Percentiles rank a stretch among this genome's conserved stretches.
Conservation (phyloP, 92 coral and sea anemone genomes). For the Phenganax marumi region DNA sequence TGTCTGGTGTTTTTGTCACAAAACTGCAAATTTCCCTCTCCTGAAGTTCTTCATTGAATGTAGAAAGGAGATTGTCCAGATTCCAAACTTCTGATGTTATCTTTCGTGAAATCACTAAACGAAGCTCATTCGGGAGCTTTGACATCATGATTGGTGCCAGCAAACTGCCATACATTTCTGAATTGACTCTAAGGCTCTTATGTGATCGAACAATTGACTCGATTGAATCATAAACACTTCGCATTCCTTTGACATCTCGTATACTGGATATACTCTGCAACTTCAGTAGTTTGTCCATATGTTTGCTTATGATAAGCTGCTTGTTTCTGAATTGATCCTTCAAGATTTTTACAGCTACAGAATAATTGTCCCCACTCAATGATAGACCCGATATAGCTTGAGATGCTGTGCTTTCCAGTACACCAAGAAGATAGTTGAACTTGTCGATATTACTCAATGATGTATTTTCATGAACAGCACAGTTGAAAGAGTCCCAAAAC, state of each 20-base stretch:
- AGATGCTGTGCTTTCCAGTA: constrained; percentile 43
- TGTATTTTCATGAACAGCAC: constrained; percentile 37
- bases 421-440: constrained; percentile 24
- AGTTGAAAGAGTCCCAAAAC: constrained; percentile 49
- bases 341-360: constrained; percentile 11
- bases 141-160: constrained; percentile 57
- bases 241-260: constrained; percentile 31
- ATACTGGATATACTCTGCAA: constrained; percentile 39
- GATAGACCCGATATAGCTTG: constrained; percentile 45
- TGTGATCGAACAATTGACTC: constrained; percentile 50
- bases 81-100: constrained; percentile 39
- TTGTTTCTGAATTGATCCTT: constrained; percentile 40
- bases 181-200: constrained; percentile 35
- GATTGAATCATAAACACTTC: constrained; percentile 41
- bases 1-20: neutral
- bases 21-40: constrained; percentile 27
- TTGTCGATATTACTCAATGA: constrained; percentile 36
- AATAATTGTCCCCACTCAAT: constrained; percentile 43
- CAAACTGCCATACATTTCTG: constrained; percentile 58
- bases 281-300: constrained; percentile 48
- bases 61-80: constrained; percentile 19
- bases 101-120: constrained; percentile 45
- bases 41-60: constrained; percentile 36
- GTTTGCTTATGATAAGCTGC: constrained; percentile 46
- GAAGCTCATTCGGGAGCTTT: constrained; percentile 47